A percentile compares a stretch with the other conserved stretches of the same genome.
Evolutionary conservation across 2,797 vertebrate species (phyloP).

Genomic region (Betta splendens): DNA sequence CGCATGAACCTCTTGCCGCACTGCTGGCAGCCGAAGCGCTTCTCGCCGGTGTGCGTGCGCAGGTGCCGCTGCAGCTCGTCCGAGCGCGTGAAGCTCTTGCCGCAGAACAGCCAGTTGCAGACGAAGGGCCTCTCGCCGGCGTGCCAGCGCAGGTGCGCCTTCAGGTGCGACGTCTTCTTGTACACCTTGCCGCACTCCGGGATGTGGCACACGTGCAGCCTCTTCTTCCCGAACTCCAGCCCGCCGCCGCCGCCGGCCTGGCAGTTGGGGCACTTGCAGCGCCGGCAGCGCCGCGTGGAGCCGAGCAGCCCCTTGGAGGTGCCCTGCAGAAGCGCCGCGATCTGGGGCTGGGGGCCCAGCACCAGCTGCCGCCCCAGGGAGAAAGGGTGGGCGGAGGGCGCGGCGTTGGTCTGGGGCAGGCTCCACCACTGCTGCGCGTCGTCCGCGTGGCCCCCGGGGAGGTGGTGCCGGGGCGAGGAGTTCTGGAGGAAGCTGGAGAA

Average conservation of each 20-base stretch:
- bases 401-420: conserved; percentile 80
- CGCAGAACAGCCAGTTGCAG: conserved; percentile 88
- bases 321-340: conserved; percentile 86
- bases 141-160: conserved; percentile 89
- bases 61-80: conserved; percentile 90
- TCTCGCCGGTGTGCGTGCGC: conserved; percentile 89
- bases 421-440: conserved; percentile 90
- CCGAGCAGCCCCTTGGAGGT: conserved; percentile 85
- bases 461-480: conserved; percentile 79
- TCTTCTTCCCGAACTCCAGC: conserved; percentile 86
- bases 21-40: conserved; percentile 89
- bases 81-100: conserved; percentile 89
- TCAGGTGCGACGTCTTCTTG: conserved; percentile 89
- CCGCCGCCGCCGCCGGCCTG: conserved; percentile 76
- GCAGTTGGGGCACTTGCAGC: conserved; percentile 90
- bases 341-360: conserved; percentile 86
- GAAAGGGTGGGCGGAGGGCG: conserved; percentile 78
- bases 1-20: conserved; percentile 90
- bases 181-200: conserved; percentile 90
- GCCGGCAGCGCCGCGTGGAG: conserved; percentile 86
- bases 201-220: conserved; percentile 88
- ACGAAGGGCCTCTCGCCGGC: conserved; percentile 88
- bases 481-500: conserved; percentile 85
- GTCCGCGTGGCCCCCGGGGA: conserved; percentile 78
- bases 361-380: conserved; percentile 84